Evolutionary conservation across 2,113 vertebrate genomes (phyloP).

Genomic region (Heterocephalus glaber): DNA sequence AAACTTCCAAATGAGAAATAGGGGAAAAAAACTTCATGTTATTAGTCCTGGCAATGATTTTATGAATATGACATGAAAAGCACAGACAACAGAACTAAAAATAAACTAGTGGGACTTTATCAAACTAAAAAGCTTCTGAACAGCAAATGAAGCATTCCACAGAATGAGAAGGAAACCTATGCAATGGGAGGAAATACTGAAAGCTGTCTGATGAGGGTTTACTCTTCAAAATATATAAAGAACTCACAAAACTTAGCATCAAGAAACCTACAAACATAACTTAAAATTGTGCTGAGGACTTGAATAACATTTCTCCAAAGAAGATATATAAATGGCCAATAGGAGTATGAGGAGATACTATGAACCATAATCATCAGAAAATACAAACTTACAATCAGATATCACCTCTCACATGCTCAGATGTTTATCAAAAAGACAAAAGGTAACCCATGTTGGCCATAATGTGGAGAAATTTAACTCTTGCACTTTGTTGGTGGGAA

Average conservation of each 20-base stretch:
- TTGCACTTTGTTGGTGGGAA: no score
- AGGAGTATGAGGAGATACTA: no score
- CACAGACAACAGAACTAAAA: no score
- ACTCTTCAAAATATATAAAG: no score
- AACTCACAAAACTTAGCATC: neutral
- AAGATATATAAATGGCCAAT: no score
- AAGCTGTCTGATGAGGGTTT: neutral
- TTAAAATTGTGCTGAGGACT: neutral
- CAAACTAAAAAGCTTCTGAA: no score
- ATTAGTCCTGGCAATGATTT: neutral
- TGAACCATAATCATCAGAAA: neutral
- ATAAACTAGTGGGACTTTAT: no score
- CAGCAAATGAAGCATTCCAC: neutral
- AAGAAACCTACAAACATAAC: neutral
- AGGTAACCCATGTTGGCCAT: neutral
- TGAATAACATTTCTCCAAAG: neutral
- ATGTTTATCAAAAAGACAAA: neutral
- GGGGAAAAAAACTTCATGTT: neutral
- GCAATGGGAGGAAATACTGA: neutral
- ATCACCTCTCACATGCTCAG: neutral
- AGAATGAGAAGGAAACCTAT: neutral
- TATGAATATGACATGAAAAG: no score
- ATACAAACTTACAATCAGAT: neutral
- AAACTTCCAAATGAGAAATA: neutral
- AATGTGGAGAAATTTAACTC: neutral